These are phyloP conservation scores for Hypotaenidia okinawae DNA, from an alignment of 2,797 vertebrate genomes.

Conservation along the genomic window DNA sequence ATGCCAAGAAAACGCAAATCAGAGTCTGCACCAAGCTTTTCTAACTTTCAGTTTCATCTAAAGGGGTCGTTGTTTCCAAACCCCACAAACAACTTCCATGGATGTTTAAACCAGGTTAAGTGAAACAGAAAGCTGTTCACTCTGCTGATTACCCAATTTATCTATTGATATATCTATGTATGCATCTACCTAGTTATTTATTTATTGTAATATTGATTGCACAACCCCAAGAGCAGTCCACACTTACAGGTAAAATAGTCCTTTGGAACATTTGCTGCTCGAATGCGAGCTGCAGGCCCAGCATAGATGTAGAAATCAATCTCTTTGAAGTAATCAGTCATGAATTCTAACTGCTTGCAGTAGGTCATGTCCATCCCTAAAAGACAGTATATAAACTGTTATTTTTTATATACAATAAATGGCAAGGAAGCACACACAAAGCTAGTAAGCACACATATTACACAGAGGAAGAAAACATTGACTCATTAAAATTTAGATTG, in stretches of 20 bases:
- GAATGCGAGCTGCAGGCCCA: conserved; percentile 89
- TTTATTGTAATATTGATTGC: background rate
- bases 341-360: conserved; percentile 80
- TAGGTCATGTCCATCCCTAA: conserved; percentile 93
- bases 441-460: background rate
- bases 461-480: background rate
- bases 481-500: background rate
- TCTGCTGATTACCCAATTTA: background rate
- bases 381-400: background rate
- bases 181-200: background rate
- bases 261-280: conserved; percentile 80
- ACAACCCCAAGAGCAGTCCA: background rate
- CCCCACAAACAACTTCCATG: background rate
- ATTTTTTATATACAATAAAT: background rate
- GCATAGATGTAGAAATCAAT: conserved; percentile 84
- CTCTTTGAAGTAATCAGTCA: conserved; percentile 81
- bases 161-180: background rate
- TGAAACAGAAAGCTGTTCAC: background rate
- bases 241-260: conserved; percentile 89
- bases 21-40: background rate
- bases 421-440: background rate
- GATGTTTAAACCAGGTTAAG: background rate
- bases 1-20: background rate
- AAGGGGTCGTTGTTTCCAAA: background rate
- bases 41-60: background rate